Percentiles rank a stretch among this genome's conserved stretches.
Conservation (phyloP, 2,888 invertebrate genomes). For the Mantis religiosa region DNA sequence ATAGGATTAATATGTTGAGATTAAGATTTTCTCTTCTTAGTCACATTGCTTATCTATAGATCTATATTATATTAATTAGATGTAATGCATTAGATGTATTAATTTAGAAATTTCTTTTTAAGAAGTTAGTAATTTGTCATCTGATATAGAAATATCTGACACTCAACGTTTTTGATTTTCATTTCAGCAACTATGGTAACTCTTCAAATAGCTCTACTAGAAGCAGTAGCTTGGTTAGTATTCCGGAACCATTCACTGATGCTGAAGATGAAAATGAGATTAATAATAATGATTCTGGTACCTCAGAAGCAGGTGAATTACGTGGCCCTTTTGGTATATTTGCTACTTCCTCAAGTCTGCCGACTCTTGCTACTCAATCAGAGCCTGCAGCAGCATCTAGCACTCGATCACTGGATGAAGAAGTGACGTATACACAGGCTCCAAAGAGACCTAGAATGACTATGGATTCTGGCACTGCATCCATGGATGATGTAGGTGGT, state of each 20-base stretch:
- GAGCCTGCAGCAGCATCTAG: background rate
- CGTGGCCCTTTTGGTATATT: background rate
- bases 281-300: background rate
- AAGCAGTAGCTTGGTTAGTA: background rate
- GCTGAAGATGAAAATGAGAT: background rate
- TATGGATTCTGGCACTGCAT: background rate
- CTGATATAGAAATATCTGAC: too few species aligned
- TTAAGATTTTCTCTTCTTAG: too few species aligned
- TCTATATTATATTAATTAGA: too few species aligned
- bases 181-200: background rate
- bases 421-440: background rate
- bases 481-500: background rate
- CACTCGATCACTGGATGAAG: background rate
- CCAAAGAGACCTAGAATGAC: background rate
- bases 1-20: too few species aligned
- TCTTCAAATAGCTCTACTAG: background rate
- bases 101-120: too few species aligned
- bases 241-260: background rate
- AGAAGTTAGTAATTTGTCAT: too few species aligned
- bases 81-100: too few species aligned
- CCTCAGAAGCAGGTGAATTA: background rate
- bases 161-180: too few species aligned
- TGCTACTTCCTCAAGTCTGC: background rate
- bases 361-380: background rate
- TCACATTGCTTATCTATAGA: too few species aligned